A percentile compares a stretch with the other conserved stretches of the same genome.
These are phyloP conservation scores for Salminus brasiliensis DNA, from an alignment of 2,113 vertebrate genomes.

Conservation along the genomic window DNA sequence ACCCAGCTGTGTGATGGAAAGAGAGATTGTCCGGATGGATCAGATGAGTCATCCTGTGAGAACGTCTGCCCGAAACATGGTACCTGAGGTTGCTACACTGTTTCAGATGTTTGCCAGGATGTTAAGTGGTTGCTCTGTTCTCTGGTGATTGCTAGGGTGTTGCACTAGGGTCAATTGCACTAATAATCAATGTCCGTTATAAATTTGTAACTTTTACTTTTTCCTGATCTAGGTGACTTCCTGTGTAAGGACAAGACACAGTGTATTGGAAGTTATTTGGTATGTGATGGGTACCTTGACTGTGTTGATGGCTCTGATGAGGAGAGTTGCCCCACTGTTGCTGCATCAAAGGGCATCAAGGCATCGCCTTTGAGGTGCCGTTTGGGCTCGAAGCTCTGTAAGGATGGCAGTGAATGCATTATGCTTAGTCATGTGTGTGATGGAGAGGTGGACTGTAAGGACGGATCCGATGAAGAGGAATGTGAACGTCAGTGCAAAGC, in stretches of 20 bases:
- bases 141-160: too few species aligned
- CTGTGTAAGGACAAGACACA: constrained; percentile 66
- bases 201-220: not conserved
- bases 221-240: constrained; percentile 66
- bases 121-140: too few species aligned
- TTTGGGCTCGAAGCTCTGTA: constrained; percentile 65
- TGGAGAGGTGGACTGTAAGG: constrained; percentile 82
- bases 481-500: constrained; percentile 62
- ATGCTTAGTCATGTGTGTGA: constrained; percentile 78
- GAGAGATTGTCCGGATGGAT: constrained; percentile 83
- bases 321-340: constrained; percentile 59
- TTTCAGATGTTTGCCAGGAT: too few species aligned
- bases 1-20: constrained; percentile 80
- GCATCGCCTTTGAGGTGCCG: constrained; percentile 58
- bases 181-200: not conserved
- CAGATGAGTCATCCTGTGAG: constrained; percentile 78
- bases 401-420: constrained; percentile 74
- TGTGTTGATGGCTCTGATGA: constrained; percentile 87
- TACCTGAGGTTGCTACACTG: constrained; percentile 32
- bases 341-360: not conserved
- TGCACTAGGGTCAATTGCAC: too few species aligned
- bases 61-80: constrained; percentile 73
- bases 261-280: constrained; percentile 67
- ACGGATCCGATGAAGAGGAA: constrained; percentile 84
- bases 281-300: constrained; percentile 79